phyloP scores from a whole-genome alignment of 2,797 vertebrate genomes.

The Lithobates pipiens region DNA sequence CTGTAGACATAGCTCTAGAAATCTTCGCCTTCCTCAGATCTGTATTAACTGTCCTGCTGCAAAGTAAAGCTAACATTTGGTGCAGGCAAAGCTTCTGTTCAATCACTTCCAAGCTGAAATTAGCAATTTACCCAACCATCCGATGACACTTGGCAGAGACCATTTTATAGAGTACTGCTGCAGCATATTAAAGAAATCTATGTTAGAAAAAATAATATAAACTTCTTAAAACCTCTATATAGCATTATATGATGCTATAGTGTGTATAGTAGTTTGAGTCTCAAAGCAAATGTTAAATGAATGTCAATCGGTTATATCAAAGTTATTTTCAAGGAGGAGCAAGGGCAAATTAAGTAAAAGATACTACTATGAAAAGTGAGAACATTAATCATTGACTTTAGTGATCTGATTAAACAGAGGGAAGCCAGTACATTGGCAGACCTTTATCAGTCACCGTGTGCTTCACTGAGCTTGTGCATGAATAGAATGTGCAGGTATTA shows the following conservation, averaged over 20 bases:
- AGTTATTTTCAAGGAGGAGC: background rate
- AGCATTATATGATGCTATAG: background rate
- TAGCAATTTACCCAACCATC: slow-evolving; percentile 5
- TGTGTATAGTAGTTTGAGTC: too few species aligned
- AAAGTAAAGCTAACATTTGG: slow-evolving; percentile 26
- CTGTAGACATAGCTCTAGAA: background rate
- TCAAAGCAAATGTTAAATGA: background rate
- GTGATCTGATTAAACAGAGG: background rate
- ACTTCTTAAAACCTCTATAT: background rate
- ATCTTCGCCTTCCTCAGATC: background rate
- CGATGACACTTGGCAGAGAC: slow-evolving; percentile 16
- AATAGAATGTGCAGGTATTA: too few species aligned
- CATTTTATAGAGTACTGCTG: slow-evolving; percentile 26
- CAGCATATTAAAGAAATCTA: background rate
- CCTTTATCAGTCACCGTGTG: too few species aligned
- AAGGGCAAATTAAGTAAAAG: background rate
- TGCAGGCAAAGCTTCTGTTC: slow-evolving; percentile 5
- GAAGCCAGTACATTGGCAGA: background rate
- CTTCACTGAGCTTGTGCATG: too few species aligned
- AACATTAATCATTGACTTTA: background rate
- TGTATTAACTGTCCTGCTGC: slow-evolving; percentile 4
- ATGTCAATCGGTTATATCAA: background rate
- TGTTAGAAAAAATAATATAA: background rate
- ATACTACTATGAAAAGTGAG: background rate
- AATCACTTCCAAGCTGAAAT: slow-evolving; percentile 2